These are phyloP conservation scores for Drosophila testacea DNA, from an alignment of 2,888 invertebrate species.

Conservation along the genomic window DNA sequence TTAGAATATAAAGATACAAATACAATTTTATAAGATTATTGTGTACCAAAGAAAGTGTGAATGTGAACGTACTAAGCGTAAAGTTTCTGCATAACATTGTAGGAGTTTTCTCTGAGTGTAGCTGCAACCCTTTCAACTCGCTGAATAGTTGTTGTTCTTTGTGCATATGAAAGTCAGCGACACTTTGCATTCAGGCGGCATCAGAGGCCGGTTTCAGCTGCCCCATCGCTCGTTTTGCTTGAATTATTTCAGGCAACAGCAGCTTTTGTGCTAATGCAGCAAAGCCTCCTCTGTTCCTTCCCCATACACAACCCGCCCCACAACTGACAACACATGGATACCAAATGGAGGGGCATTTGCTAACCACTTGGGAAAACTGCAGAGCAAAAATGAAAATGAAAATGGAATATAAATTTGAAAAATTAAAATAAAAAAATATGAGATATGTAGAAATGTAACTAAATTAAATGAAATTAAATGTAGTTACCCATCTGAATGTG, in stretches of 20 bases:
- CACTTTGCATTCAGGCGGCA: conserved; percentile 48
- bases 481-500: conserved; percentile 11
- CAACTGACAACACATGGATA: conserved; percentile 7
- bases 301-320: no score
- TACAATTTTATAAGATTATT: no score
- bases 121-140: conserved; percentile 8
- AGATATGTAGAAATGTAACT: conserved; percentile 58
- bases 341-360: not conserved
- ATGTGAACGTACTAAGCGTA: no score
- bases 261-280: conserved; percentile 64
- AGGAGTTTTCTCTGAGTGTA: conserved; percentile 12
- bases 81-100: no score
- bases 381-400: conserved; percentile 53
- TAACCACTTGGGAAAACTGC: conserved; percentile 57
- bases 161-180: conserved; percentile 59
- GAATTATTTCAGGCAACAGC: conserved; percentile 50
- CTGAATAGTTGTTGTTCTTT: conserved; percentile 27
- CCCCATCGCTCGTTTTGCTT: conserved; percentile 45
- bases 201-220: conserved; percentile 36
- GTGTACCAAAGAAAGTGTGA: no score
- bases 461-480: conserved; percentile 72
- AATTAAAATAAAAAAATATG: conserved; percentile 17
- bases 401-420: conserved; percentile 71
- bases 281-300: conserved; percentile 11
- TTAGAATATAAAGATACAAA: no score